Percentiles rank a stretch among this genome's conserved stretches.
These are phyloP conservation scores for Aethes cnicana DNA, from an alignment of 2,888 invertebrate genomes.

Conservation along the genomic window DNA sequence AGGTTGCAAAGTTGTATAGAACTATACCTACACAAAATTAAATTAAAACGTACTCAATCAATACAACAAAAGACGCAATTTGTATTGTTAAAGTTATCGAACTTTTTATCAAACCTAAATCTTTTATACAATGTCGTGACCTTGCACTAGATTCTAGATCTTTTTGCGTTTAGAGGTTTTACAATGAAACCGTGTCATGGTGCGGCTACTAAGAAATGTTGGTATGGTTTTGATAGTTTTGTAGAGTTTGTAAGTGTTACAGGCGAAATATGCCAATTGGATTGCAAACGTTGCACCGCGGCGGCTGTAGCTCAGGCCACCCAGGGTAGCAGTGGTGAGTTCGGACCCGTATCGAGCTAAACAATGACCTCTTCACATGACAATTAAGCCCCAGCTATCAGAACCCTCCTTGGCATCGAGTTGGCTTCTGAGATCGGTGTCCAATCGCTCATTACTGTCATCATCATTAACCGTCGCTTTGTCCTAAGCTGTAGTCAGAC, in stretches of 20 bases:
- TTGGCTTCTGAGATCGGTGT: conserved; percentile 26
- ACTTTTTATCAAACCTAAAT: conserved; percentile 14
- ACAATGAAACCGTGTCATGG: conserved; percentile 5
- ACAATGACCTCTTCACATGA: background rate
- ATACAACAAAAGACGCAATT: conserved; percentile 26
- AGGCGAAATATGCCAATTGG: conserved; percentile 56
- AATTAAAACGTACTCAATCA: conserved; percentile 28
- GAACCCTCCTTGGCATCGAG: conserved; percentile 15
- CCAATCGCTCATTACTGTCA: conserved; percentile 34
- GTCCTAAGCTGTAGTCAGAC: conserved; percentile 12
- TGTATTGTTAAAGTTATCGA: conserved; percentile 23
- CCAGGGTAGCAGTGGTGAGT: conserved; percentile 70
- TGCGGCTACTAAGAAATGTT: conserved; percentile 6
- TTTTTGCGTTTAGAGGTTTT: conserved; percentile 9
- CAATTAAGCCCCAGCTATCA: conserved; percentile 15
- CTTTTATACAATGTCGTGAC: conserved; percentile 15
- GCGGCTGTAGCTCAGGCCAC: conserved; percentile 63
- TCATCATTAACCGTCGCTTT: conserved; percentile 40
- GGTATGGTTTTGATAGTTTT: conserved; percentile 39
- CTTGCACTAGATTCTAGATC: conserved; percentile 23
- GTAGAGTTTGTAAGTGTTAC: conserved; percentile 60
- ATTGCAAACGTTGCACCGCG: conserved; percentile 71
- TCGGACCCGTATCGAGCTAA: conserved; percentile 32
- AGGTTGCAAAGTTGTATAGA: conserved; percentile 14
- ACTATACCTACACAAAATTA: conserved; percentile 14